phyloP scores from a whole-genome alignment of 2,113 vertebrate genomes.

The Stigmatopora argus region DNA sequence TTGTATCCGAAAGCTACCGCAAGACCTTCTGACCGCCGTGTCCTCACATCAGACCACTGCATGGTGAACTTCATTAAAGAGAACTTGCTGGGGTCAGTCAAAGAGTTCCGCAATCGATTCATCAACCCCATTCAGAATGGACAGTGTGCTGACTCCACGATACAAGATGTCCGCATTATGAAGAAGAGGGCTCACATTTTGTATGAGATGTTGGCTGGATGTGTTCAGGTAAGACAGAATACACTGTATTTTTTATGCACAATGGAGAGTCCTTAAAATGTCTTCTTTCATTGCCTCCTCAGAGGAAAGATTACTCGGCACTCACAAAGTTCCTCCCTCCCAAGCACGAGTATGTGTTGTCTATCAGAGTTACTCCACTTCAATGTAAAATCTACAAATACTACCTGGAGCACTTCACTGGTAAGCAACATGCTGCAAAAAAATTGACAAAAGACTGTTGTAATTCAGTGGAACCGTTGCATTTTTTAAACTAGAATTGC shows the following conservation, averaged over 20 bases:
- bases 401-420: constrained; percentile 95
- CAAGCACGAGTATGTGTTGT: constrained; percentile 93
- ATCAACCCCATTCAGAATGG: constrained; percentile 98
- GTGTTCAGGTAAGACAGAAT: constrained; percentile 80
- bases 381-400: constrained; percentile 96
- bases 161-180: constrained; percentile 90
- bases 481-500: constrained; percentile 9
- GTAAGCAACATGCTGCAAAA: constrained; percentile 58
- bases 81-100: constrained; percentile 93
- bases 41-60: constrained; percentile 80
- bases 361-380: constrained; percentile 83
- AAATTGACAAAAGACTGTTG: background rate
- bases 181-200: constrained; percentile 98
- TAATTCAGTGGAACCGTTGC: background rate
- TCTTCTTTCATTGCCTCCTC: constrained; percentile 29
- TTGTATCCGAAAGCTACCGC: background rate
- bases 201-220: constrained; percentile 96
- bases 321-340: constrained; percentile 97
- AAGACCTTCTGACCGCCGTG: background rate
- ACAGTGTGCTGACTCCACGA: constrained; percentile 93
- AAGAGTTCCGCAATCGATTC: constrained; percentile 96
- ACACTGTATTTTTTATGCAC: background rate
- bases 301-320: constrained; percentile 97
- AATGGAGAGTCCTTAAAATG: background rate
- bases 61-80: constrained; percentile 99